Percentiles rank a stretch among this genome's conserved stretches.
These are phyloP conservation scores for Platypus cylindrus DNA, from an alignment of 2,888 invertebrate genomes.

Conservation along the genomic window DNA sequence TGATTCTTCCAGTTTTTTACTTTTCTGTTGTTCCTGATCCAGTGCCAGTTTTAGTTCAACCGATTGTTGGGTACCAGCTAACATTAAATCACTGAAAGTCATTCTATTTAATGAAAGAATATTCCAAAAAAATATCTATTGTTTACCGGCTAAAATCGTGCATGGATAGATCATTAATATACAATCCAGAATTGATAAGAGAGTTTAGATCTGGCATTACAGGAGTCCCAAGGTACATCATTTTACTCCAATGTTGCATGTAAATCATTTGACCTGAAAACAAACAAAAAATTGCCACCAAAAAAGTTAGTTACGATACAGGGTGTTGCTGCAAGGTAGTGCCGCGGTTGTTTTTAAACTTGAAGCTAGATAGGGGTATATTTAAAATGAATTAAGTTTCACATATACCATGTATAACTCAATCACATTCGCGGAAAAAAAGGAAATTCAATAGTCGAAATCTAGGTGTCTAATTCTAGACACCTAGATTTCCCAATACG, in stretches of 20 bases:
- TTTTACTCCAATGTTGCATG: conserved; percentile 96
- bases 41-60: conserved; percentile 90
- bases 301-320: not conserved
- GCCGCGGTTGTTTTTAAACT: not conserved
- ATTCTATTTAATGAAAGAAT: no score
- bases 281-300: conserved; percentile 3
- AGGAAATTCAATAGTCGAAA: no score
- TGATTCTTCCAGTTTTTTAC: conserved; percentile 89
- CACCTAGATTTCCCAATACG: no score
- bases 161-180: conserved; percentile 97
- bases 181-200: conserved; percentile 83
- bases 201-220: conserved; percentile 92
- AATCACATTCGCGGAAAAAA: no score
- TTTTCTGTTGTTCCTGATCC: conserved; percentile 94
- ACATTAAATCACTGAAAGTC: conserved; percentile 67
- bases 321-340: no score
- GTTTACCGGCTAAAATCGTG: conserved; percentile 90
- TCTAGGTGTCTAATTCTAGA: no score
- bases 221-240: conserved; percentile 93
- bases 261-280: conserved; percentile 91
- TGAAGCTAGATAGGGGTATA: not conserved
- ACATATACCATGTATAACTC: no score
- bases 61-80: conserved; percentile 94
- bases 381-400: conserved; percentile 1
- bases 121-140: not conserved